A percentile compares a stretch with the other conserved stretches of the same genome.
These are phyloP conservation scores for Agrotis ipsilon DNA, from an alignment of 2,888 invertebrate genomes.

Conservation along the genomic window DNA sequence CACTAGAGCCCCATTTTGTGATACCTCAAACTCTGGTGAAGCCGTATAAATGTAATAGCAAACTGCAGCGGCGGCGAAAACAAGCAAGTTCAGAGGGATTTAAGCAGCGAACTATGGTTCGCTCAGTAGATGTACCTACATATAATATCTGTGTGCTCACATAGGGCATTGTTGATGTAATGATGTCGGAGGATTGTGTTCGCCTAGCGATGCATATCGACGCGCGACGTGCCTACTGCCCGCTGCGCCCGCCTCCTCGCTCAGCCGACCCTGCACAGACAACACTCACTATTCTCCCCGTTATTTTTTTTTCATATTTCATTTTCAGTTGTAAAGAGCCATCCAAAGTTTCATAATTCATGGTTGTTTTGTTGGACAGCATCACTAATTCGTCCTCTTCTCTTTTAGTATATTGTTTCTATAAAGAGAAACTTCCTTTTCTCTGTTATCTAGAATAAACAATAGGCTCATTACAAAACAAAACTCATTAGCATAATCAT, in stretches of 20 bases:
- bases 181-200: constrained; percentile 72
- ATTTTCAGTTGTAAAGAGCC: constrained; percentile 34
- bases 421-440: constrained; percentile 24
- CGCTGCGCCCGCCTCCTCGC: constrained; percentile 9
- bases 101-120: constrained; percentile 47
- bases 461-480: background rate
- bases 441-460: constrained; percentile 1
- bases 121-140: too few species aligned
- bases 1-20: constrained; percentile 6
- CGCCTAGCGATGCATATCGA: constrained; percentile 75
- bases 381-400: constrained; percentile 31
- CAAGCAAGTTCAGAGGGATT: constrained; percentile 56
- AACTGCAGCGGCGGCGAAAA: constrained; percentile 37
- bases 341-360: constrained; percentile 20
- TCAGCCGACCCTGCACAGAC: constrained; percentile 23
- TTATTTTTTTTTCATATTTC: constrained; percentile 44
- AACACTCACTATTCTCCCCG: constrained; percentile 26
- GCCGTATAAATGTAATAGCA: constrained; percentile 32
- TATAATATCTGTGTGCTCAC: constrained; percentile 39
- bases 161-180: constrained; percentile 72
- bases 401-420: constrained; percentile 16
- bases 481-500: constrained; percentile 17
- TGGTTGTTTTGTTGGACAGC: constrained; percentile 34
- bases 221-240: constrained; percentile 59
- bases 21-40: constrained; percentile 36